phyloP scores from a whole-genome alignment of 2,797 vertebrate genomes.

The Margarornis squamiger region DNA sequence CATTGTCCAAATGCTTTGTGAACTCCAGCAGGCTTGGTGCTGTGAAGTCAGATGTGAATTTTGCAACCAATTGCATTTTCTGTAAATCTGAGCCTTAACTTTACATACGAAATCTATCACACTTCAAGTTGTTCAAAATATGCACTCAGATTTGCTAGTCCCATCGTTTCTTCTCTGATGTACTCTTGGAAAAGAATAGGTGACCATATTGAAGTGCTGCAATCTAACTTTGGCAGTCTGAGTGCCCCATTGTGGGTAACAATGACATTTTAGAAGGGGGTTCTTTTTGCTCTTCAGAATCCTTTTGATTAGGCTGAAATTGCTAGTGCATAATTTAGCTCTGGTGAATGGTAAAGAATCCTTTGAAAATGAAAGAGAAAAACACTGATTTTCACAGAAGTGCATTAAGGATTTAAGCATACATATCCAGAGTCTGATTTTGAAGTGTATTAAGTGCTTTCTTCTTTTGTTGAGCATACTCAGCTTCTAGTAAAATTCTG shows the following conservation, averaged over 20 bases:
- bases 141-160: neutral
- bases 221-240: conserved; percentile 10
- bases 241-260: conserved; percentile 32
- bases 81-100: neutral
- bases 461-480: neutral
- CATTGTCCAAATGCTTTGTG: neutral
- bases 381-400: conserved; percentile 37
- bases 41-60: neutral
- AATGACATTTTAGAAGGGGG: neutral
- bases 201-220: neutral
- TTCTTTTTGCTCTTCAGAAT: conserved; percentile 16
- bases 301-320: conserved; percentile 43
- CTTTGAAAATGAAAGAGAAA: neutral
- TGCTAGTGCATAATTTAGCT: conserved; percentile 3
- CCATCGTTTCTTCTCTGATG: neutral
- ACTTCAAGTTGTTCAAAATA: neutral
- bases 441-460: neutral
- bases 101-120: neutral
- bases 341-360: neutral
- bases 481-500: neutral
- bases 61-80: neutral
- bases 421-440: neutral
- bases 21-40: neutral
- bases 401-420: neutral
- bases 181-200: neutral